Percentiles rank a stretch among this genome's conserved stretches.
phyloP scores from a whole-genome alignment of 2,888 invertebrate genomes.

The Teleogryllus oceanicus region DNA sequence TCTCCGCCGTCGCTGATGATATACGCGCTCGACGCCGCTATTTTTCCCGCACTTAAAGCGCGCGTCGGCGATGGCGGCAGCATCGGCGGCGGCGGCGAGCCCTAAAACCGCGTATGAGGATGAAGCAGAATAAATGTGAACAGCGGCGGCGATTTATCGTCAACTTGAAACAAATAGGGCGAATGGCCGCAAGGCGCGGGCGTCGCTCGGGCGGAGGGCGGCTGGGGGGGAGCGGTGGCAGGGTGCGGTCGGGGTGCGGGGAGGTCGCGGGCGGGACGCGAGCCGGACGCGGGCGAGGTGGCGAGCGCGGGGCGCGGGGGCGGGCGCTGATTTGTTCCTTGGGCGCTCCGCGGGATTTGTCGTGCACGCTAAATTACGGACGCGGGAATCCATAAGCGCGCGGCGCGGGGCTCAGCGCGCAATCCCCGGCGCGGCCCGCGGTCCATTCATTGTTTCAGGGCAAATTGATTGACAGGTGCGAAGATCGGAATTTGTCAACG shows the following conservation, averaged over 20 bases:
- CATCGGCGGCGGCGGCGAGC: not conserved
- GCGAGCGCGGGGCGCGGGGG: not conserved
- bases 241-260: not conserved
- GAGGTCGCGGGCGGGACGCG: not conserved
- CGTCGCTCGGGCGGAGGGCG: not conserved
- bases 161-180: slow-evolving; percentile 18
- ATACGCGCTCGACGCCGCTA: slow-evolving; percentile 3
- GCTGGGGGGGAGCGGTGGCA: not conserved
- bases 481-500: slow-evolving; percentile 18
- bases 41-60: slow-evolving; percentile 9
- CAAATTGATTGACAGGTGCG: slow-evolving; percentile 9
- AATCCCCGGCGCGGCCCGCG: slow-evolving; percentile 3
- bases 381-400: slow-evolving; percentile 18
- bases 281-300: not conserved
- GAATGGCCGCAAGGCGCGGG: slow-evolving; percentile 18
- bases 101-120: not conserved
- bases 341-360: slow-evolving; percentile 4
- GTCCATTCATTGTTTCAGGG: slow-evolving; percentile 2
- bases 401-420: slow-evolving; percentile 18
- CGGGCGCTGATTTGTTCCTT: slow-evolving; percentile 4
- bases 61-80: not conserved
- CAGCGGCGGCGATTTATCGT: slow-evolving; percentile 7
- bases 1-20: not conserved
- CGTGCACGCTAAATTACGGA: not conserved
- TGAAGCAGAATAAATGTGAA: slow-evolving; percentile 18